phyloP scores from a whole-genome alignment of 2,888 invertebrate genomes.

The Cosmia trapezina region DNA sequence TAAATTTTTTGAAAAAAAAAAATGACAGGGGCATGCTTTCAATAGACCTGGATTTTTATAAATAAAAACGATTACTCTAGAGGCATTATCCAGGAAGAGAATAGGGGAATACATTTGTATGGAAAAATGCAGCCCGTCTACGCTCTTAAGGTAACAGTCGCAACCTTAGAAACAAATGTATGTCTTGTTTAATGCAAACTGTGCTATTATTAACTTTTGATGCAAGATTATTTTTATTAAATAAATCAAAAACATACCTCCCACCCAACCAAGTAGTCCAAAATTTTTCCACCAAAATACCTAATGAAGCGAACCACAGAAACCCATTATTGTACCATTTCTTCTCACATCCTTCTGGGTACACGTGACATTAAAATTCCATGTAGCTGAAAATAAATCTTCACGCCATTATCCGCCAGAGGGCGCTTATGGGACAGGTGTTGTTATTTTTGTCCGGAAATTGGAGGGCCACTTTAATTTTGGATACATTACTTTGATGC shows the following conservation, averaged over 20 bases:
- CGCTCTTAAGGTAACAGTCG: too few relatives aligned
- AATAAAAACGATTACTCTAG: too few relatives aligned
- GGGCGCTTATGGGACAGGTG: slow-evolving; percentile 76
- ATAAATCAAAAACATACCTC: not conserved
- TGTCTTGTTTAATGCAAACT: not conserved
- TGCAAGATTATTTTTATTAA: not conserved
- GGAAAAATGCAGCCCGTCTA: too few relatives aligned
- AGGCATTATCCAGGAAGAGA: too few relatives aligned
- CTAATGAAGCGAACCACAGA: slow-evolving; percentile 41
- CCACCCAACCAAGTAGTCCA: not conserved
- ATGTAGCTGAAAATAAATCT: slow-evolving; percentile 82
- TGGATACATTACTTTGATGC: slow-evolving; percentile 79
- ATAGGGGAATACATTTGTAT: too few relatives aligned
- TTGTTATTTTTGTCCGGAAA: slow-evolving; percentile 83
- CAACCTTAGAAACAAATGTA: too few relatives aligned
- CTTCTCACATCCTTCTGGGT: slow-evolving; percentile 46
- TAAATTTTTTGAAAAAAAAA: too few relatives aligned
- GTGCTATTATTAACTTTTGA: not conserved
- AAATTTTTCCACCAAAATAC: not conserved
- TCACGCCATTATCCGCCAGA: slow-evolving; percentile 77
- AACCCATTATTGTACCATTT: slow-evolving; percentile 60
- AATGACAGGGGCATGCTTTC: too few relatives aligned
- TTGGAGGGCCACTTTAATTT: slow-evolving; percentile 83
- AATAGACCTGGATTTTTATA: too few relatives aligned
- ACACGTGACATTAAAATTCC: slow-evolving; percentile 80